Percentiles rank a stretch among this genome's conserved stretches.
phyloP scores from a whole-genome alignment of 2,888 invertebrate species.

The Hedya salicella region DNA sequence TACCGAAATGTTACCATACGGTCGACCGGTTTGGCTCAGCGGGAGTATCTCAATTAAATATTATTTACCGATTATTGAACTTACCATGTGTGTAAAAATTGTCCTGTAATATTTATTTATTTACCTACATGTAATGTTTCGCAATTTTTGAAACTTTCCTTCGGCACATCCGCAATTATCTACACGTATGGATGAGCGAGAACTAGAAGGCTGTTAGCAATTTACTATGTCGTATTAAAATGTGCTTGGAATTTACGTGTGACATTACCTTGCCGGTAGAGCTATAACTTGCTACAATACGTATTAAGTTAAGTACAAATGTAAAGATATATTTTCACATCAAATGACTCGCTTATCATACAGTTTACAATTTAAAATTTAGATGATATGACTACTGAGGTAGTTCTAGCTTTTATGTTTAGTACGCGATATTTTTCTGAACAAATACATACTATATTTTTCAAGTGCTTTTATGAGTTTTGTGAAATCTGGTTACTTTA shows the following conservation, averaged over 20 bases:
- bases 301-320: neutral
- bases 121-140: too few species aligned
- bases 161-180: too few species aligned
- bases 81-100: too few species aligned
- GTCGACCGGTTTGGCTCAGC: too few species aligned
- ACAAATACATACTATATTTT: slow-evolving; percentile 22
- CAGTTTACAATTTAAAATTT: neutral
- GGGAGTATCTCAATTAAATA: too few species aligned
- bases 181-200: neutral
- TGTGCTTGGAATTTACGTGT: neutral
- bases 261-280: neutral
- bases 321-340: slow-evolving; percentile 5
- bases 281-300: neutral
- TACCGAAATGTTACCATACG: too few species aligned
- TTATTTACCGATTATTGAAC: too few species aligned
- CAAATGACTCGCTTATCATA: neutral
- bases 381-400: slow-evolving; percentile 5
- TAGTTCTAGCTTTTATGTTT: slow-evolving; percentile 26
- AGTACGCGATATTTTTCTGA: slow-evolving; percentile 19
- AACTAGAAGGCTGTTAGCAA: neutral
- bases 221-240: neutral
- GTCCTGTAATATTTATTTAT: too few species aligned
- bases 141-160: too few species aligned
- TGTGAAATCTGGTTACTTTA: slow-evolving; percentile 10
- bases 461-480: slow-evolving; percentile 8